Evolutionary conservation across 2,888 invertebrate genomes (phyloP), one percentile per base, ranked within the genome.

Genomic region (Phorcus lineatus): DNA sequence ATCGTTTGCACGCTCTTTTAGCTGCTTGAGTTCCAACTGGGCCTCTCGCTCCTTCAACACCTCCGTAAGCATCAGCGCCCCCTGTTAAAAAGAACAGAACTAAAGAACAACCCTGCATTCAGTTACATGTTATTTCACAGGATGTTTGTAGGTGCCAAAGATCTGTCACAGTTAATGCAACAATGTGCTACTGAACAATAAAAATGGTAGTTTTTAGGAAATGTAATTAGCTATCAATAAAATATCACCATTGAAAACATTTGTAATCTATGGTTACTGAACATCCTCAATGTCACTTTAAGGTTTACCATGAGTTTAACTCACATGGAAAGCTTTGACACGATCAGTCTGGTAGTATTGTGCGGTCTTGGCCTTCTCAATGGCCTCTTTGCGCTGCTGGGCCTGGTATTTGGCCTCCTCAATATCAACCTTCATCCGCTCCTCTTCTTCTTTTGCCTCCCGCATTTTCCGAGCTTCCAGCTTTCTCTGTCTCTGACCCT

Each of bases 271-370:
- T n/a, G n/a, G n/a, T n/a, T n/a, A n/a, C n/a, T n/a, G n/a, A n/a
- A n/a, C n/a, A n/a, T n/a, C n/a, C n/a, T n/a, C n/a, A n/a, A n/a
- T n/a, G n/a, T n/a, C n/a, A n/a, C n/a, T n/a, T n/a, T n/a, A n/a
- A n/a, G n/a, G n/a, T 57, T 11, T 52, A 17, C 1, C 4, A 52
- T 1, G 31, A 16, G 0, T 0, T 19, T 13, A 19, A 87, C 92
- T 90, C 86, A 93, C 93, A 89, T 93, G 93, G 87, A 93, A 93
- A 54, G 86, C 86, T 86, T 93, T 93, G 67, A 93, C 91, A 79
- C 93, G 84, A 83, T 93, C 93, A 75, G 93, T 93, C 84, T 93
- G 92, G 79, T 92, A 93, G 84, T 93, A 93, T 86, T 92, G 92
- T 80, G 91, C 91, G 52, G 91, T 91, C 83, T 93, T 93, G 13